Conservation (phyloP, 2,888 invertebrate genomes). For the Pinctada fucata region DNA sequence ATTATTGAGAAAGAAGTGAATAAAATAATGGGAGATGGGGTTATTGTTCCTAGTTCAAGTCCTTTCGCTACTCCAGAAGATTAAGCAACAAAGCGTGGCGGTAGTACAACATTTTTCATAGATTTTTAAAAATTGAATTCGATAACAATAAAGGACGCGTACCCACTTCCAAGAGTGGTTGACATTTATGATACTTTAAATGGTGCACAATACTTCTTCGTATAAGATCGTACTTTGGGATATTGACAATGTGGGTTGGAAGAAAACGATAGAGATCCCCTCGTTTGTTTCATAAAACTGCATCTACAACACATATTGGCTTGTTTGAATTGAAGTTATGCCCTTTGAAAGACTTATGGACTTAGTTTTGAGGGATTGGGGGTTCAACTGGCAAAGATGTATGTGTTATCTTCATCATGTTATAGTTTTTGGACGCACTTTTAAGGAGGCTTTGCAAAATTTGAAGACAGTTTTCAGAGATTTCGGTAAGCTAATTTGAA, state of each 20-base stretch:
- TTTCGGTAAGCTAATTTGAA: not conserved
- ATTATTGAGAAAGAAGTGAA: conserved; percentile 23
- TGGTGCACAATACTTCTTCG: not conserved
- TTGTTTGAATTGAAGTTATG: not conserved
- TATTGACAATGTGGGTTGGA: not conserved
- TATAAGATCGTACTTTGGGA: not conserved
- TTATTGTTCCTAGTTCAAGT: conserved; percentile 32
- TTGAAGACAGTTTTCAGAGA: not conserved
- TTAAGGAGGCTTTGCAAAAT: not conserved
- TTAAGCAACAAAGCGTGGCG: conserved; percentile 28
- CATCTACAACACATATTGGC: not conserved
- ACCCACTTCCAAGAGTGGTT: not conserved
- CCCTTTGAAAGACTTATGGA: not conserved
- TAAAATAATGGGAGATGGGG: conserved; percentile 22
- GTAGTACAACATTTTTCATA: conserved; percentile 17
- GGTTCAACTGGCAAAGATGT: not conserved
- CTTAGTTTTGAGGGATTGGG: not conserved
- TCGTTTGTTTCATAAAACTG: not conserved
- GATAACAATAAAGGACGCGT: conserved; percentile 19
- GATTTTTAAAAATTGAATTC: conserved; percentile 13
- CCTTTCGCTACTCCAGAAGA: conserved; percentile 22
- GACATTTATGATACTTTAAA: not conserved
- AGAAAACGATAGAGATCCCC: not conserved
- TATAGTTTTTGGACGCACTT: not conserved
- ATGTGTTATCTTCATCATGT: not conserved